phyloP scores from a whole-genome alignment of 2,113 vertebrate species.

The Takifugu bimaculatus region DNA sequence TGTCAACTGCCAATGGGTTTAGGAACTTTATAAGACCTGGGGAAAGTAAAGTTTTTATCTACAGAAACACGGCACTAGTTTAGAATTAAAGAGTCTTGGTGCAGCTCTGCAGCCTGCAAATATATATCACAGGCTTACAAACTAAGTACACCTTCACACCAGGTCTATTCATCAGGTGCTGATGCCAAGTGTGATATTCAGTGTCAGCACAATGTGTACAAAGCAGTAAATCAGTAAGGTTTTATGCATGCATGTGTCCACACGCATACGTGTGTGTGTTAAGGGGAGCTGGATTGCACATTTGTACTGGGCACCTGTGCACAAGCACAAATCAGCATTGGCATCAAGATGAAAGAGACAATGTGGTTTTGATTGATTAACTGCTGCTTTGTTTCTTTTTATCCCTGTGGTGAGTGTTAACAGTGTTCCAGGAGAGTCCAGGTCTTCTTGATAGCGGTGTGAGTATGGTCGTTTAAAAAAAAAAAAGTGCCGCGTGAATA shows the following conservation, averaged over 20 bases:
- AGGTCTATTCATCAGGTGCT: constrained; percentile 63
- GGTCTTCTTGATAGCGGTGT: too few relatives aligned
- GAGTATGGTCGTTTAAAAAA: too few relatives aligned
- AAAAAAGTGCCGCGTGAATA: too few relatives aligned
- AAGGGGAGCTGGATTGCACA: constrained; percentile 18
- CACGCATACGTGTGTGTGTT: constrained; percentile 10
- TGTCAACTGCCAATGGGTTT: background rate
- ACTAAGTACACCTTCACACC: constrained; percentile 53
- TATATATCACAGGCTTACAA: constrained; percentile 60
- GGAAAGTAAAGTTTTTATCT: constrained; percentile 25
- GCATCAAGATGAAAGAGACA: constrained; percentile 41
- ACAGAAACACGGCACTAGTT: constrained; percentile 31
- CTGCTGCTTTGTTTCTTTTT: constrained; percentile 29
- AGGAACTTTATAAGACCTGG: constrained; percentile 11
- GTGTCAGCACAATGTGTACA: constrained; percentile 65
- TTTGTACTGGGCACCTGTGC: constrained; percentile 7
- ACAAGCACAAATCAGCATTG: constrained; percentile 18
- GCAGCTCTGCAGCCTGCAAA: constrained; percentile 47
- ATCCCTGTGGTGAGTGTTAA: constrained; percentile 42
- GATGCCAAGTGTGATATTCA: constrained; percentile 62
- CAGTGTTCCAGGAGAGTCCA: too few relatives aligned
- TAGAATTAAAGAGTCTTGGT: constrained; percentile 43
- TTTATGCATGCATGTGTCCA: constrained; percentile 35
- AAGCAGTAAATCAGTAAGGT: constrained; percentile 59
- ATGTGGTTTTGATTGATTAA: constrained; percentile 57